A percentile compares a stretch with the other conserved stretches of the same genome.
phyloP scores from a whole-genome alignment of 35 echinoderm and acorn worm genomes.

The Hemicentrotus pulcherrimus region DNA sequence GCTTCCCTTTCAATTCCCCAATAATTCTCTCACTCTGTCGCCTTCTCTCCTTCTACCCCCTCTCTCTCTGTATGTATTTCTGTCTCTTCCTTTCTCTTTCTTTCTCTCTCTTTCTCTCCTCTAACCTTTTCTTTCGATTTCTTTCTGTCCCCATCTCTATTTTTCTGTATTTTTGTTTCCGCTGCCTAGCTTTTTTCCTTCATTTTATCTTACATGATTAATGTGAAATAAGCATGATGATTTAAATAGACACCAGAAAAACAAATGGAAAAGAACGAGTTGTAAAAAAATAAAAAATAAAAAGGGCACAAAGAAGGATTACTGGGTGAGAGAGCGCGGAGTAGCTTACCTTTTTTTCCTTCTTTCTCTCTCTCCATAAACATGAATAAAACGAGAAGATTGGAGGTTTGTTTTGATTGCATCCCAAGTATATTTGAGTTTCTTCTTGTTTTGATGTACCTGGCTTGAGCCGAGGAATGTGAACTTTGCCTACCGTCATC shows the following conservation, averaged over 20 bases:
- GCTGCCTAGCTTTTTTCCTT: too few species aligned
- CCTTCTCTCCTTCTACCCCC: not conserved
- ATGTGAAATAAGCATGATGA: not conserved
- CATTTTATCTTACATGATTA: not conserved
- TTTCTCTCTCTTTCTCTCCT: too few species aligned
- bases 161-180: too few species aligned
- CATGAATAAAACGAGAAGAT: not conserved
- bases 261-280: not conserved
- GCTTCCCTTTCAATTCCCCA: too few species aligned
- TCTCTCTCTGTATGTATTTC: not conserved
- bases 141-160: not conserved
- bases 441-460: not conserved
- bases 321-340: not conserved
- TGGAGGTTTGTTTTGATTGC: not conserved
- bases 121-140: not conserved
- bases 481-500: not conserved
- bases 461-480: not conserved
- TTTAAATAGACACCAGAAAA: not conserved
- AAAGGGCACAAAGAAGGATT: not conserved
- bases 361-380: not conserved
- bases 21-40: too few species aligned
- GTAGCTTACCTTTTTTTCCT: not conserved
- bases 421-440: not conserved
- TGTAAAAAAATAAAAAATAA: not conserved
- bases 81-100: not conserved